A percentile compares a stretch with the other conserved stretches of the same genome.
phyloP scores from a whole-genome alignment of 2,888 invertebrate genomes.

The Amblyjoppa fuscipennis region DNA sequence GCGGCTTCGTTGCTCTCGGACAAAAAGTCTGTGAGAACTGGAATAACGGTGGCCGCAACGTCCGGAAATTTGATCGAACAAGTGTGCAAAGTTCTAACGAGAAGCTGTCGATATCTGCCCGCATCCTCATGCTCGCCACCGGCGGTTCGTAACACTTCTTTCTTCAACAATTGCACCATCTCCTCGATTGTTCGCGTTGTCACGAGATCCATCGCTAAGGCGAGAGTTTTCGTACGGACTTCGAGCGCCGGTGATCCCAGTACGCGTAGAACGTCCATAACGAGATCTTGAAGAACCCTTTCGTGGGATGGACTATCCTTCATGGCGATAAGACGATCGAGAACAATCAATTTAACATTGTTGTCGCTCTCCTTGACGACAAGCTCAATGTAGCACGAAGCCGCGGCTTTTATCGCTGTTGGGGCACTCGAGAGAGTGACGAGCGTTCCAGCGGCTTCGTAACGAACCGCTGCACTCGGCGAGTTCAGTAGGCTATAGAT shows the following conservation, averaged over 20 bases:
- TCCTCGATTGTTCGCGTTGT: constrained; percentile 97
- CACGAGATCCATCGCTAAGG: constrained; percentile 95
- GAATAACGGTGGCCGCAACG: constrained; percentile 96
- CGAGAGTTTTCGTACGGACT: constrained; percentile 94
- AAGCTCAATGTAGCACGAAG: constrained; percentile 98
- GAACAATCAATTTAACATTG: constrained; percentile 99
- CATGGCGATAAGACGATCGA: constrained; percentile 96
- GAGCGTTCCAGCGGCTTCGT: constrained; percentile 99
- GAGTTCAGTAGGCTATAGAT: constrained; percentile 99
- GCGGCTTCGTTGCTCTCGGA: constrained; percentile 95
- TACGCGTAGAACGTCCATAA: constrained; percentile 99
- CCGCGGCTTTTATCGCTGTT: constrained; percentile 98
- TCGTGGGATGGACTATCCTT: constrained; percentile 94
- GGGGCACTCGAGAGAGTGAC: constrained; percentile 99
- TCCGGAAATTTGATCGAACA: constrained; percentile 98
- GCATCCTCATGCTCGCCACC: constrained; percentile 97
- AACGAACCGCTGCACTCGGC: constrained; percentile 97
- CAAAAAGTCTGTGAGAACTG: constrained; percentile 97
- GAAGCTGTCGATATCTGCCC: constrained; percentile 96
- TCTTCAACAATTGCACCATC: constrained; percentile 96
- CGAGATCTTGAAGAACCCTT: constrained; percentile 94
- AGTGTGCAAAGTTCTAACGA: constrained; percentile 97
- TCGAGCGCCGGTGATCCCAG: constrained; percentile 95
- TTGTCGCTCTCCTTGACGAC: constrained; percentile 99
- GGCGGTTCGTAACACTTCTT: constrained; percentile 96